phyloP scores from a whole-genome alignment of 2,888 invertebrate species.

The Noctua janthina region DNA sequence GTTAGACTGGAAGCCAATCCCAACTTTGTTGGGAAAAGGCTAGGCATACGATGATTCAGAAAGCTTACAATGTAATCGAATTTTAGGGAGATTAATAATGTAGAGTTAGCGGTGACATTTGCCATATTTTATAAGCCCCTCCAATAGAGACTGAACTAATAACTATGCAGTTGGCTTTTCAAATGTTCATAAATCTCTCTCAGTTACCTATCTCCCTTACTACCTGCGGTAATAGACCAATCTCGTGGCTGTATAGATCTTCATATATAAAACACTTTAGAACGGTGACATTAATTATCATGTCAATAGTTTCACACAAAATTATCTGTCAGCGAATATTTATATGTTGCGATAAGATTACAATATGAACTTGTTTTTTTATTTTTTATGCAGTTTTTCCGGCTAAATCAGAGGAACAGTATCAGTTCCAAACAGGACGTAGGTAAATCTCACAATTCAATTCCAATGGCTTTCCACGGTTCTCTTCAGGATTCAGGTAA shows the following conservation, averaged over 20 bases:
- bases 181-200: background rate
- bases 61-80: too few relatives aligned
- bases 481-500: constrained; percentile 39
- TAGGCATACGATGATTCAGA: too few relatives aligned
- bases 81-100: too few relatives aligned
- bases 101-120: background rate
- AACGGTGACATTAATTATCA: constrained; percentile 28
- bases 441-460: background rate
- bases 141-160: background rate
- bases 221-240: constrained; percentile 8
- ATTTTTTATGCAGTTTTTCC: background rate
- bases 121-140: background rate
- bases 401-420: constrained; percentile 35
- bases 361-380: constrained; percentile 5
- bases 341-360: constrained; percentile 10
- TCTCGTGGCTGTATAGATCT: constrained; percentile 58
- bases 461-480: constrained; percentile 26
- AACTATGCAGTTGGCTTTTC: background rate
- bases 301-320: constrained; percentile 39
- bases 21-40: too few relatives aligned
- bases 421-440: constrained; percentile 7
- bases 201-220: background rate
- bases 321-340: constrained; percentile 52
- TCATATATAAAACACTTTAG: background rate
- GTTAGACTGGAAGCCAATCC: too few relatives aligned